Evolutionary conservation across 1,140 invertebrate genomes (phyloP).

Genomic region (Drosophila kanapiae): DNA sequence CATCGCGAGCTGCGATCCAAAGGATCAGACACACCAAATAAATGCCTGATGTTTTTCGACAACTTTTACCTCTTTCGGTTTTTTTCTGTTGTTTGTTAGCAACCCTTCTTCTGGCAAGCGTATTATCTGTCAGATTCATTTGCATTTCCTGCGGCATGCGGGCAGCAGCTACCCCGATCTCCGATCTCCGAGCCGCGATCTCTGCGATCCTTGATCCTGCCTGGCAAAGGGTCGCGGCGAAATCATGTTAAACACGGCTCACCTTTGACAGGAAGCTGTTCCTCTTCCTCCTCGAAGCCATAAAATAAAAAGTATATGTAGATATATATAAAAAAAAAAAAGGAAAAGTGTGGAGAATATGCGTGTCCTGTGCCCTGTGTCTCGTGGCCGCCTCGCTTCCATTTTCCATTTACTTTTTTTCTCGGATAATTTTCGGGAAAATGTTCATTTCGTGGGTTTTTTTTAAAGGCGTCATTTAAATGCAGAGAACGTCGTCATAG

Average conservation of each 20-base stretch:
- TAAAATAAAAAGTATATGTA: slow-evolving; percentile 24
- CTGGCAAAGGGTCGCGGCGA: slow-evolving; percentile 51
- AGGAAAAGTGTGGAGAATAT: slow-evolving; percentile 69
- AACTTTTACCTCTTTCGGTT: slow-evolving; percentile 71
- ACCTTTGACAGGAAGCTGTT: slow-evolving; percentile 65
- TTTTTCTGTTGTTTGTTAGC: slow-evolving; percentile 4
- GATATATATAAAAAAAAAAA: slow-evolving; percentile 33
- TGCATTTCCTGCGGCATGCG: slow-evolving; percentile 71
- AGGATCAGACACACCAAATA: slow-evolving; percentile 14
- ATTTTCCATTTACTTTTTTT: slow-evolving; percentile 28
- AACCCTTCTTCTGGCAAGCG: slow-evolving; percentile 43
- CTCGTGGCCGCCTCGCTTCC: slow-evolving; percentile 49
- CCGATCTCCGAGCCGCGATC: slow-evolving; percentile 10
- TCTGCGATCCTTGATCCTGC: slow-evolving; percentile 11
- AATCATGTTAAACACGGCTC: slow-evolving; percentile 76
- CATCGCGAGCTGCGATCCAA: slow-evolving; percentile 38
- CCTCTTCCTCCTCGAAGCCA: slow-evolving; percentile 24
- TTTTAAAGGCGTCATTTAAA: slow-evolving; percentile 76
- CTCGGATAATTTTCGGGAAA: slow-evolving; percentile 23
- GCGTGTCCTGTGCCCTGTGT: slow-evolving; percentile 36
- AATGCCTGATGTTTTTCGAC: slow-evolving; percentile 75
- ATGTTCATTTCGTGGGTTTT: slow-evolving; percentile 26
- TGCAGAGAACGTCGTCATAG: slow-evolving; percentile 60
- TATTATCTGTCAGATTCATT: slow-evolving; percentile 81
- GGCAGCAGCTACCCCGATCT: slow-evolving; percentile 36